These are phyloP conservation scores for Monopis laevigella DNA, from an alignment of 2,888 invertebrate species.

Conservation along the genomic window DNA sequence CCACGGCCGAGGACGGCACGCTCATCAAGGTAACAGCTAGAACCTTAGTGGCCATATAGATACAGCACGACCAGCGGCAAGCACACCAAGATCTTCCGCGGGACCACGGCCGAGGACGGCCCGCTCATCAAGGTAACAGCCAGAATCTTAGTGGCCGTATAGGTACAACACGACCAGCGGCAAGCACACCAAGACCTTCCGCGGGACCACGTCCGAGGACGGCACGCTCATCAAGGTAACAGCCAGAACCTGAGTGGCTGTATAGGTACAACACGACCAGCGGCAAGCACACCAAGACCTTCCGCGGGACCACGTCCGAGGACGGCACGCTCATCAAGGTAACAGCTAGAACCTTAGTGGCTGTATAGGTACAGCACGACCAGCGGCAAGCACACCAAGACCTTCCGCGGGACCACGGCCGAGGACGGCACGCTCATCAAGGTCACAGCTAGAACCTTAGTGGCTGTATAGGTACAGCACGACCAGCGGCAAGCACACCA, in stretches of 20 bases:
- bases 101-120: slow-evolving; percentile 93
- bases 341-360: too few relatives aligned
- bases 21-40: slow-evolving; percentile 92
- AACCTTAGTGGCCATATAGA: too few relatives aligned
- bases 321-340: slow-evolving; percentile 95
- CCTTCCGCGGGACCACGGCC: slow-evolving; percentile 90
- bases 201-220: slow-evolving; percentile 92
- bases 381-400: slow-evolving; percentile 90
- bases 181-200: slow-evolving; percentile 91
- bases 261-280: slow-evolving; percentile 92
- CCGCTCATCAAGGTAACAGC: slow-evolving; percentile 84
- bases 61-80: slow-evolving; percentile 92
- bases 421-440: slow-evolving; percentile 95
- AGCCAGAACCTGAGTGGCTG: too few relatives aligned
- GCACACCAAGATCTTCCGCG: slow-evolving; percentile 92
- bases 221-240: slow-evolving; percentile 91
- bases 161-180: slow-evolving; percentile 92
- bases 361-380: slow-evolving; percentile 92
- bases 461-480: slow-evolving; percentile 94
- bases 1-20: slow-evolving; percentile 92
- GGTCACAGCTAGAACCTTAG: too few relatives aligned
- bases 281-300: slow-evolving; percentile 92
- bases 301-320: slow-evolving; percentile 91
- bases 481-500: slow-evolving; percentile 88
- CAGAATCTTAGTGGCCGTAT: too few relatives aligned